Evolutionary conservation across 2,888 invertebrate species (phyloP).

Genomic region (Cheilosia variabilis): DNA sequence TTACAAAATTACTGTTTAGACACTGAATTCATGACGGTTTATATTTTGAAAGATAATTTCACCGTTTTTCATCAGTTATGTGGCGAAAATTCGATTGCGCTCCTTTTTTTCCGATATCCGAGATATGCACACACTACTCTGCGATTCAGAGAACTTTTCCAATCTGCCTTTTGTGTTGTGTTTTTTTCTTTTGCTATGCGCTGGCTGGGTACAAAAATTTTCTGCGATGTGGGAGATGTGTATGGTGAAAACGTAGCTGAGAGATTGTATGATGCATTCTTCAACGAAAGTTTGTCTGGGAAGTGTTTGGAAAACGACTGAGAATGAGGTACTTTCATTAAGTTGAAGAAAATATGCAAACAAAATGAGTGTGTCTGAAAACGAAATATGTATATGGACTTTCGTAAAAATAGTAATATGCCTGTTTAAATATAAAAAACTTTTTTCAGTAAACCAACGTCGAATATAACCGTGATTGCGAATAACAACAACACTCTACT

Average conservation of each 20-base stretch:
- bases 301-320: conserved; percentile 22
- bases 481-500: too few species aligned
- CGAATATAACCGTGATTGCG: too few species aligned
- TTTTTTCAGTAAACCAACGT: too few species aligned
- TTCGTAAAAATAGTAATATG: too few species aligned
- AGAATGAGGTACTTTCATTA: conserved; percentile 12
- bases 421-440: too few species aligned
- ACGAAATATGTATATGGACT: too few species aligned
- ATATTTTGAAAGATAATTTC: conserved; percentile 4
- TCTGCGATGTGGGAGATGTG: conserved; percentile 76
- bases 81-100: conserved; percentile 66
- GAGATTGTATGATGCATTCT: conserved; percentile 43
- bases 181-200: conserved; percentile 50
- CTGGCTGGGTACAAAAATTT: conserved; percentile 59
- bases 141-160: conserved; percentile 65
- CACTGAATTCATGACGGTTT: neutral
- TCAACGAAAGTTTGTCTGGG: conserved; percentile 46
- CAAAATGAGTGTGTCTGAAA: neutral
- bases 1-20: conserved; percentile 2
- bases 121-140: conserved; percentile 55
- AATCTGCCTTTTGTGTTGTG: conserved; percentile 66
- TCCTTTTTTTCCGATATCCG: conserved; percentile 62
- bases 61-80: conserved; percentile 28
- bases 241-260: conserved; percentile 62
- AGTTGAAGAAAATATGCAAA: neutral